Evolutionary conservation across 1,140 invertebrate genomes (phyloP).

Genomic region (Tetraneura akinire): DNA sequence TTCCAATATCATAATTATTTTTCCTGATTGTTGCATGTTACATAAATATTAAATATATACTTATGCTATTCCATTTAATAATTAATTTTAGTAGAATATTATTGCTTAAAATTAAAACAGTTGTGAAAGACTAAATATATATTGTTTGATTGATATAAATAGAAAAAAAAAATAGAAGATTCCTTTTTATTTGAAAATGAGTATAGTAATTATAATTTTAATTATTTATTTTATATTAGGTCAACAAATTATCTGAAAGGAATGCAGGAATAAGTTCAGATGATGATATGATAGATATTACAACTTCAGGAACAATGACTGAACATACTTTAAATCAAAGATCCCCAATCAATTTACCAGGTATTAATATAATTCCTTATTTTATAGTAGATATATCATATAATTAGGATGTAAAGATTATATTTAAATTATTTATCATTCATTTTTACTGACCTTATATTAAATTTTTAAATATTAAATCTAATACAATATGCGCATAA

Average conservation of each 20-base stretch:
- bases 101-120: no score
- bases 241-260: constrained; percentile 25
- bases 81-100: no score
- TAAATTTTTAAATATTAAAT: no score
- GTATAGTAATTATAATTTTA: neutral
- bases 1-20: neutral
- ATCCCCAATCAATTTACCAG: constrained; percentile 58
- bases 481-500: no score
- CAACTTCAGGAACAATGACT: constrained; percentile 60
- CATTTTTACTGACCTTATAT: no score
- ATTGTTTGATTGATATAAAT: neutral
- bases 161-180: neutral
- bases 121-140: no score
- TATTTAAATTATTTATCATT: no score
- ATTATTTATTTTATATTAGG: constrained; percentile 1
- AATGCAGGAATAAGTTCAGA: constrained; percentile 59
- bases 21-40: no score
- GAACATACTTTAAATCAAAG: constrained; percentile 57
- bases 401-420: neutral
- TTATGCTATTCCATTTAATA: no score
- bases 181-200: no score
- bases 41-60: no score
- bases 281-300: constrained; percentile 71
- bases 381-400: neutral
- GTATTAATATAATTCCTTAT: constrained; percentile 11